Percentiles rank a stretch among this genome's conserved stretches.
phyloP scores from a whole-genome alignment of 2,797 vertebrate genomes.

The Anolis apletophallus region DNA sequence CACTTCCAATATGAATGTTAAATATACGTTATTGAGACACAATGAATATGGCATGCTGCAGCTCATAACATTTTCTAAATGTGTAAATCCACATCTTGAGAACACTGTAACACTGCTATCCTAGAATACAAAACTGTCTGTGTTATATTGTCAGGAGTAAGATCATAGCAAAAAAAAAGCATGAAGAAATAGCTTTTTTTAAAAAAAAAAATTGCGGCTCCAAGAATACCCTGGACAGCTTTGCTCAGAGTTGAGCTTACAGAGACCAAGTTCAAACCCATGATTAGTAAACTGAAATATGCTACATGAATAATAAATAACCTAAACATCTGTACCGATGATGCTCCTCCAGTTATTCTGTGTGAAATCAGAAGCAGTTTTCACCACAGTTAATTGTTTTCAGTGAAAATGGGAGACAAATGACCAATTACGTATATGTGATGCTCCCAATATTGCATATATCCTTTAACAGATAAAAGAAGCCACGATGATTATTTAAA shows the following conservation, averaged over 20 bases:
- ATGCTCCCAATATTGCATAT: no score
- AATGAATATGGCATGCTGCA: not conserved
- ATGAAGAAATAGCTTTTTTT: no score
- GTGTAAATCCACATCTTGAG: not conserved
- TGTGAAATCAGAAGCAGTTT: not conserved
- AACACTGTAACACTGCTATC: not conserved
- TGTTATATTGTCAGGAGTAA: not conserved
- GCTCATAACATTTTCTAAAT: not conserved
- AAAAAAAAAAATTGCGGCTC: no score
- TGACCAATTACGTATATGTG: no score
- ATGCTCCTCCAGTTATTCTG: not conserved
- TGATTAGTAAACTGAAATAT: not conserved
- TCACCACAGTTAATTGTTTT: not conserved
- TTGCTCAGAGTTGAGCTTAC: not conserved
- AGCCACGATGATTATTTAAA: no score
- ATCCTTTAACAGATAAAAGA: no score
- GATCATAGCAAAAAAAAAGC: no score
- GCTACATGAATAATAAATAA: not conserved
- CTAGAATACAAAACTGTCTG: not conserved
- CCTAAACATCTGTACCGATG: not conserved
- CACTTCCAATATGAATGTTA: not conserved
- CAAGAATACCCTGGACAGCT: not conserved
- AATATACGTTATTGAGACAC: not conserved
- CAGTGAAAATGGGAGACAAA: not conserved
- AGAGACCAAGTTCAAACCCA: not conserved